Percentiles rank a stretch among this genome's conserved stretches.
phyloP scores from a whole-genome alignment of 1,140 invertebrate genomes.

The Sinonovacula constricta region DNA sequence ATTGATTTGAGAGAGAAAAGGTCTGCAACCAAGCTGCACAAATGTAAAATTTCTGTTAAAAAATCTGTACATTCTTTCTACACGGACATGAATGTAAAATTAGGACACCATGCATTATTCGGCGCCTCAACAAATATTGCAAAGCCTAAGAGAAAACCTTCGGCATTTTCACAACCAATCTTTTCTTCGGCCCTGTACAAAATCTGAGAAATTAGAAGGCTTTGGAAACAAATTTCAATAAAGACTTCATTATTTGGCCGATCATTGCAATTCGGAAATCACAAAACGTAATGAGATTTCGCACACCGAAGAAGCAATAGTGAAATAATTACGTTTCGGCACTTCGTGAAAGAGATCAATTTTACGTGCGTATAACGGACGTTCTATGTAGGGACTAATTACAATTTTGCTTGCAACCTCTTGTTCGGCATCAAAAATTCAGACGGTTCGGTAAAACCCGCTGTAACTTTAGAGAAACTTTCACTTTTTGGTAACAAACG shows the following conservation, averaged over 20 bases:
- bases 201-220: too few relatives aligned
- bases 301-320: neutral
- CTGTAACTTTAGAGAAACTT: neutral
- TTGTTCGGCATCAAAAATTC: neutral
- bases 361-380: neutral
- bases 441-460: neutral
- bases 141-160: too few relatives aligned
- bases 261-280: neutral
- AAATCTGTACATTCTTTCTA: too few relatives aligned
- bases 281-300: neutral
- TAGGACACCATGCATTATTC: too few relatives aligned
- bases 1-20: too few relatives aligned
- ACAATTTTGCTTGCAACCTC: neutral
- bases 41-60: too few relatives aligned
- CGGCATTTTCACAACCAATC: too few relatives aligned
- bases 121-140: too few relatives aligned
- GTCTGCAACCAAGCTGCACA: too few relatives aligned
- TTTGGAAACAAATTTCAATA: neutral
- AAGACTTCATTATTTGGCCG: neutral
- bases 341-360: neutral
- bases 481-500: neutral
- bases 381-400: neutral
- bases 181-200: too few relatives aligned
- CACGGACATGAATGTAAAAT: too few relatives aligned
- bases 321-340: neutral